Percentiles rank a stretch among this genome's conserved stretches.
These are phyloP conservation scores for Syngnathoides biaculeatus DNA, from an alignment of 2,113 vertebrate species.

Conservation along the genomic window DNA sequence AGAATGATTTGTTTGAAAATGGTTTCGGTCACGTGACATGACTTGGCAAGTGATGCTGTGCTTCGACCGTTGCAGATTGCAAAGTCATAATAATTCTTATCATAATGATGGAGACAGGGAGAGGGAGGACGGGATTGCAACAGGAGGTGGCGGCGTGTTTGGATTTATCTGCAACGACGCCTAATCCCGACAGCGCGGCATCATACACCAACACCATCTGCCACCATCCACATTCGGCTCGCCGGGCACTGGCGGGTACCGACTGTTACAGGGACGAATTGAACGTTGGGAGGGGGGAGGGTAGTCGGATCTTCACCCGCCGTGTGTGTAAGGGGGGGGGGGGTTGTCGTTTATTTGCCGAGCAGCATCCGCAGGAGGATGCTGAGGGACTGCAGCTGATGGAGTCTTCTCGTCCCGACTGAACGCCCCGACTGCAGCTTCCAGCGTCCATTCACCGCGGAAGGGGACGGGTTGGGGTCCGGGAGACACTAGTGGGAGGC, in stretches of 20 bases:
- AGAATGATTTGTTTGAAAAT: too few species aligned
- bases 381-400: conserved; percentile 36
- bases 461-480: conserved; percentile 4
- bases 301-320: conserved; percentile 5
- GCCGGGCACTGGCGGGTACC: not conserved
- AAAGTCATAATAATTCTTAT: not conserved
- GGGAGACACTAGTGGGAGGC: conserved; percentile 22
- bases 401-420: conserved; percentile 24
- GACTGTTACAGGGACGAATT: not conserved
- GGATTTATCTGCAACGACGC: conserved; percentile 42
- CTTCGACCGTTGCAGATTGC: not conserved
- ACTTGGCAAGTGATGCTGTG: not conserved
- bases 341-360: not conserved
- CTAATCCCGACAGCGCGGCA: conserved; percentile 50
- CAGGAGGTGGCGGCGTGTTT: conserved; percentile 2
- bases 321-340: conserved; percentile 5
- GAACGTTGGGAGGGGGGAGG: not conserved
- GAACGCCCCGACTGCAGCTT: conserved; percentile 39
- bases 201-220: conserved; percentile 69
- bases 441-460: conserved; percentile 7
- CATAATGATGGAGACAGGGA: not conserved
- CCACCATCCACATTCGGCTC: conserved; percentile 41
- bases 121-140: not conserved
- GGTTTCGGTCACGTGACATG: not conserved
- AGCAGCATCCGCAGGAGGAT: conserved; percentile 20